A percentile compares a stretch with the other conserved stretches of the same genome.
These are phyloP conservation scores for Teleogryllus occipitalis DNA, from an alignment of 1,140 invertebrate genomes.

Conservation along the genomic window DNA sequence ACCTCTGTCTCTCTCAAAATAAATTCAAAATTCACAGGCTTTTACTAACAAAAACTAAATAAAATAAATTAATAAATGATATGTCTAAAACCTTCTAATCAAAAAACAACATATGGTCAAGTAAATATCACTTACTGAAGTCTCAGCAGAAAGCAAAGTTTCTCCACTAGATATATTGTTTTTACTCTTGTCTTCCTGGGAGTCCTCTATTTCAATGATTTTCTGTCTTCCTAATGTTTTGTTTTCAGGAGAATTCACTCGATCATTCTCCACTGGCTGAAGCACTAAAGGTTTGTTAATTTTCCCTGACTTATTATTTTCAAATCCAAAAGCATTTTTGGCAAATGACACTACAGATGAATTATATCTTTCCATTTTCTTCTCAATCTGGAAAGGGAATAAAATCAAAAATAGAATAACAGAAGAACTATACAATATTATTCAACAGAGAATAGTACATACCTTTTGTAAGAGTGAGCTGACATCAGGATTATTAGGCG, in stretches of 20 bases:
- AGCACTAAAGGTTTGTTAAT: too few species aligned
- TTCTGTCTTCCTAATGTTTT: not conserved
- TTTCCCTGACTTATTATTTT: not conserved
- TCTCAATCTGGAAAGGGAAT: not conserved
- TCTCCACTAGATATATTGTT: not conserved
- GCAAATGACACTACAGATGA: conserved; percentile 10
- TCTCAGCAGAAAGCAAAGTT: too few species aligned
- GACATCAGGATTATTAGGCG: conserved; percentile 41
- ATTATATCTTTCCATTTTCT: conserved; percentile 13
- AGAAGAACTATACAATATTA: not conserved
- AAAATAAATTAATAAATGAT: too few species aligned
- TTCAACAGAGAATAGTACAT: conserved; percentile 30
- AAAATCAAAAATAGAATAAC: not conserved
- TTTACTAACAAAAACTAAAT: too few species aligned
- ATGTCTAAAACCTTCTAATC: too few species aligned
- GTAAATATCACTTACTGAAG: too few species aligned
- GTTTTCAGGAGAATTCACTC: too few species aligned
- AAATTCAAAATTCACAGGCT: too few species aligned
- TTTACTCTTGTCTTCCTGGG: not conserved
- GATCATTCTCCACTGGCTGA: not conserved
- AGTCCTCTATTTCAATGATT: not conserved
- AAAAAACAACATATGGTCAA: too few species aligned
- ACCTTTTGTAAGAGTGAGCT: conserved; percentile 36
- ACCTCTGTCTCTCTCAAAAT: too few species aligned
- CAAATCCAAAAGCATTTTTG: conserved; percentile 21